Conservation (phyloP, 2,797 vertebrate genomes). For the Bradypus variegatus region DNA sequence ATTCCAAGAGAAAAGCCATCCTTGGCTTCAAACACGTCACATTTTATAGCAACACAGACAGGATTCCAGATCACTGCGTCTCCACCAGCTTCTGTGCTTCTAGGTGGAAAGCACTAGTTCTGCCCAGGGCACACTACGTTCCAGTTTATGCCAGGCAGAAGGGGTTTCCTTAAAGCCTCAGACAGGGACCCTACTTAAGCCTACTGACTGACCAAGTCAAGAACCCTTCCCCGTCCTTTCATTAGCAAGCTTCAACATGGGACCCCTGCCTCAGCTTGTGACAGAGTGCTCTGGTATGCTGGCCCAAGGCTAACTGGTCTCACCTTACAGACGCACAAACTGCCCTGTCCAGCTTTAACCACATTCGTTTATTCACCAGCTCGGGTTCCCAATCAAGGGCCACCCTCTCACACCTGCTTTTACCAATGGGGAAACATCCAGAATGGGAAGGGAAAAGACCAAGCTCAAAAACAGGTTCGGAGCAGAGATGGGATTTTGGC, state of each 20-base stretch:
- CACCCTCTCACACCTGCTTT: neutral
- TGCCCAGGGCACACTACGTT: neutral
- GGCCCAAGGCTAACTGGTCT: neutral
- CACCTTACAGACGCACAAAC: neutral
- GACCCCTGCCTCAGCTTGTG: neutral
- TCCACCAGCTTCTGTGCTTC: neutral
- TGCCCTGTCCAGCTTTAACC: neutral
- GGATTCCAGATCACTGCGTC: neutral
- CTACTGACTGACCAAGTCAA: accelerated
- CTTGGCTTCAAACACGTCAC: neutral
- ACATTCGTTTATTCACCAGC: neutral
- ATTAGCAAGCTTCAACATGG: neutral
- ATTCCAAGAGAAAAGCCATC: neutral
- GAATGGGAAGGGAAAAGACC: neutral
- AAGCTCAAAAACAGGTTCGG: neutral
- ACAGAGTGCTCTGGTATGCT: neutral
- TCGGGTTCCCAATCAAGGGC: neutral
- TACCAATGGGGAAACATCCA: neutral
- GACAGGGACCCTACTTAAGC: neutral
- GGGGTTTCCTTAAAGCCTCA: neutral
- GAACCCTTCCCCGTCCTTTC: neutral
- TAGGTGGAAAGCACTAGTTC: neutral
- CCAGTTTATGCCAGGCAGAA: neutral
- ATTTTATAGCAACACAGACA: too few relatives aligned
- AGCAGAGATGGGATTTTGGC: neutral